phyloP scores from a whole-genome alignment of 35 echinoderm and acorn worm species.

The Apostichopus japonicus region DNA sequence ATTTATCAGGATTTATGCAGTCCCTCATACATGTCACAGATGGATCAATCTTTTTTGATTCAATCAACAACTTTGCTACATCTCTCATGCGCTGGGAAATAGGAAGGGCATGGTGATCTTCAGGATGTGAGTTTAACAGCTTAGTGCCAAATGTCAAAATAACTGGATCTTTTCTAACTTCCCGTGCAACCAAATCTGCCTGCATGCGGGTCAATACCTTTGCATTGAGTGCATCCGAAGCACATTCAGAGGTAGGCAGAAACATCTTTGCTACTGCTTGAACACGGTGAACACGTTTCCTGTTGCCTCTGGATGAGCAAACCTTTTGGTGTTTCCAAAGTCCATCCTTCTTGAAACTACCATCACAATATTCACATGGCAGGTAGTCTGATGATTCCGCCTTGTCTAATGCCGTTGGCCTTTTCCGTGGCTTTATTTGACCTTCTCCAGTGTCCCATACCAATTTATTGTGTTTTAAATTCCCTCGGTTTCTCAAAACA shows the following conservation, averaged over 20 bases:
- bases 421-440: conserved; percentile 11
- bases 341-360: conserved; percentile 21
- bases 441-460: conserved; percentile 35
- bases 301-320: background rate
- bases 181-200: background rate
- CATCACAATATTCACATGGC: conserved; percentile 52
- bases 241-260: background rate
- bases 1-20: conserved; percentile 58
- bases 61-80: background rate
- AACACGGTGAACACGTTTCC: background rate
- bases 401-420: conserved; percentile 20
- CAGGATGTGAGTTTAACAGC: conserved; percentile 51
- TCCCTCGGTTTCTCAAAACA: conserved; percentile 33
- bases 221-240: background rate
- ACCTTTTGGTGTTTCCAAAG: conserved; percentile 28
- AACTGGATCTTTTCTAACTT: conserved; percentile 21
- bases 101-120: conserved; percentile 55
- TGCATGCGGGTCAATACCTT: conserved; percentile 35
- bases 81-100: conserved; percentile 72
- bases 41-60: conserved; percentile 18
- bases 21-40: conserved; percentile 41
- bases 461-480: conserved; percentile 26
- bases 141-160: conserved; percentile 8
- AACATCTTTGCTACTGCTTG: conserved; percentile 46
- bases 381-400: conserved; percentile 22